phyloP scores from a whole-genome alignment of 2,888 invertebrate genomes.

The Oscheius sp. region DNA sequence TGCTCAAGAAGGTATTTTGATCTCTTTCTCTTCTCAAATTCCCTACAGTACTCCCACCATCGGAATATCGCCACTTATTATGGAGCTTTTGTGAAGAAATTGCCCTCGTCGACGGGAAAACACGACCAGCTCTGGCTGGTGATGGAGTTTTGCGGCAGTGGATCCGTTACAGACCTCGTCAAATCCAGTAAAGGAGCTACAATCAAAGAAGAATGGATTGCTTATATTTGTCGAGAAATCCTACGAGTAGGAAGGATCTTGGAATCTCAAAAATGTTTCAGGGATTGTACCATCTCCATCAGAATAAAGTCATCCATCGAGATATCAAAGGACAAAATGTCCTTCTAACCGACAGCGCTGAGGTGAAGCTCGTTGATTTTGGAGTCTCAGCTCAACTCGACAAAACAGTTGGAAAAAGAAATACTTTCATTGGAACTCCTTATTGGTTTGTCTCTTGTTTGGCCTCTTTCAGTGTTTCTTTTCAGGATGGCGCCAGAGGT shows the following conservation, averaged over 20 bases:
- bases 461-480: neutral
- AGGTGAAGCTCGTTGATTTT: slow-evolving; percentile 97
- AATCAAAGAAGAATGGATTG: slow-evolving; percentile 99
- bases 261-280: too few species aligned
- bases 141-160: slow-evolving; percentile 99
- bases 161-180: slow-evolving; percentile 97
- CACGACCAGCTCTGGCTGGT: slow-evolving; percentile 97
- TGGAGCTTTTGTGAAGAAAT: slow-evolving; percentile 99
- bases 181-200: slow-evolving; percentile 98
- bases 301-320: slow-evolving; percentile 97
- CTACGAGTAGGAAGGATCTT: slow-evolving; percentile 73
- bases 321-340: slow-evolving; percentile 98
- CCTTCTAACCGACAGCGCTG: slow-evolving; percentile 97
- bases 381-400: slow-evolving; percentile 99
- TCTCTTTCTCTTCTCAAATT: neutral
- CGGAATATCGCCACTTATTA: slow-evolving; percentile 99
- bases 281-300: slow-evolving; percentile 95
- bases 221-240: slow-evolving; percentile 93
- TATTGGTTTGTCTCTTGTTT: slow-evolving; percentile 71
- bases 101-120: slow-evolving; percentile 81
- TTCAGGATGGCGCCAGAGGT: slow-evolving; percentile 94
- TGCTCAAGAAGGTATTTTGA: slow-evolving; percentile 84
- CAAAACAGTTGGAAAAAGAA: slow-evolving; percentile 95
- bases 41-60: slow-evolving; percentile 89
- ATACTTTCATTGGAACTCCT: slow-evolving; percentile 91